Percentiles rank a stretch among this genome's conserved stretches.
These are phyloP conservation scores for Sisyra terminalis DNA, from an alignment of 2,888 invertebrate species.

Conservation along the genomic window DNA sequence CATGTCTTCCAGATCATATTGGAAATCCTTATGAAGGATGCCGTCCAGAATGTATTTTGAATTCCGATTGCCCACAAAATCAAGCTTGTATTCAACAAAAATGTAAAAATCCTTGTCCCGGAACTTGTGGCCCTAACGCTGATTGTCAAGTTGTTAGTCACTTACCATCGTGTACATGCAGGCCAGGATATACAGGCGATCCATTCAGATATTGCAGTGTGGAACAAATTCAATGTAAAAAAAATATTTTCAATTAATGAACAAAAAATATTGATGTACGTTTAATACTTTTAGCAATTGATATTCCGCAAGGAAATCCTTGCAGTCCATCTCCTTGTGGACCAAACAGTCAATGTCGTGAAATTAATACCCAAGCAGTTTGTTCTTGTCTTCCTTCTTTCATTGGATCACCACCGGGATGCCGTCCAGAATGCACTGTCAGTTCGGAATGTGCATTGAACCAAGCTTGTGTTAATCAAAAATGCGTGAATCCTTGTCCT, in stretches of 20 bases:
- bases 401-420: slow-evolving; percentile 60
- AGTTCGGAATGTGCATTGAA: slow-evolving; percentile 59
- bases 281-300: slow-evolving; percentile 24
- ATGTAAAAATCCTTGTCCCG: slow-evolving; percentile 54
- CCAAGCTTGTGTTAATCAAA: slow-evolving; percentile 61
- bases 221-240: slow-evolving; percentile 2
- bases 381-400: slow-evolving; percentile 55
- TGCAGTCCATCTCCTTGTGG: slow-evolving; percentile 61
- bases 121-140: slow-evolving; percentile 50
- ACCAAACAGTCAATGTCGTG: slow-evolving; percentile 59
- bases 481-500: slow-evolving; percentile 67
- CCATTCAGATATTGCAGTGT: slow-evolving; percentile 20
- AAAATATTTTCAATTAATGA: neutral
- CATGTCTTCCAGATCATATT: slow-evolving; percentile 44
- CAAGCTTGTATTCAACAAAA: slow-evolving; percentile 49
- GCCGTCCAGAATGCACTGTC: slow-evolving; percentile 58
- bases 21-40: slow-evolving; percentile 57
- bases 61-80: slow-evolving; percentile 47
- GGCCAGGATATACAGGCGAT: slow-evolving; percentile 38
- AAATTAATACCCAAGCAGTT: slow-evolving; percentile 52
- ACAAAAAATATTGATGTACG: slow-evolving; percentile 19
- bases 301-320: slow-evolving; percentile 32
- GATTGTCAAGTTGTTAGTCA: slow-evolving; percentile 50
- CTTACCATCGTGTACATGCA: slow-evolving; percentile 44
- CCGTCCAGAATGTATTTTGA: slow-evolving; percentile 48